Conservation (phyloP, 2,113 vertebrate genomes). For the Chaenocephalus aceratus region DNA sequence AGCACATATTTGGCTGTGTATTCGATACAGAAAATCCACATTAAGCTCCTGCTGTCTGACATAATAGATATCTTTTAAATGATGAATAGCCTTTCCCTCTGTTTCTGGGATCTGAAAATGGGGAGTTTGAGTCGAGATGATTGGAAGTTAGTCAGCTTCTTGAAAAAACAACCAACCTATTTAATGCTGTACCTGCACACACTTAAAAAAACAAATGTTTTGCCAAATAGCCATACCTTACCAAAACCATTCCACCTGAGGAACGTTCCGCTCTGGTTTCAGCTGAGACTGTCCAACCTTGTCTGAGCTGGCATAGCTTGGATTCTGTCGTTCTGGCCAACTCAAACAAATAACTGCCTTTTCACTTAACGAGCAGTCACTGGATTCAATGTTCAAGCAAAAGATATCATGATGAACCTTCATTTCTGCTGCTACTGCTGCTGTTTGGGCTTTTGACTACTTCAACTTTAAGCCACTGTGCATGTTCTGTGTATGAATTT, state of each 20-base stretch:
- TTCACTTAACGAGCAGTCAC: neutral
- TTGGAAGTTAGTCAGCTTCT: neutral
- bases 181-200: neutral
- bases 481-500: neutral
- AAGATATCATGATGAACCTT: neutral
- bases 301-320: neutral
- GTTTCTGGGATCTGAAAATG: neutral
- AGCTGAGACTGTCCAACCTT: neutral
- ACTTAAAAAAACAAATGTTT: neutral
- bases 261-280: neutral
- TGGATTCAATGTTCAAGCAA: neutral
- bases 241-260: neutral
- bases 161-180: neutral
- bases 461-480: neutral
- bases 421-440: slow-evolving; percentile 20
- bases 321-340: neutral
- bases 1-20: neutral
- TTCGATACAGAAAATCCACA: neutral
- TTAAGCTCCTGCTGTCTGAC: neutral
- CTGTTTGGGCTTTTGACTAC: slow-evolving; percentile 5
- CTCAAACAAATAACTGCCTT: neutral
- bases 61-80: neutral
- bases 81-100: neutral
- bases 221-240: neutral
- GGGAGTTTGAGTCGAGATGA: neutral